These are phyloP conservation scores for Serranus cabrilla DNA, from an alignment of 2,797 vertebrate genomes.

Conservation along the genomic window DNA sequence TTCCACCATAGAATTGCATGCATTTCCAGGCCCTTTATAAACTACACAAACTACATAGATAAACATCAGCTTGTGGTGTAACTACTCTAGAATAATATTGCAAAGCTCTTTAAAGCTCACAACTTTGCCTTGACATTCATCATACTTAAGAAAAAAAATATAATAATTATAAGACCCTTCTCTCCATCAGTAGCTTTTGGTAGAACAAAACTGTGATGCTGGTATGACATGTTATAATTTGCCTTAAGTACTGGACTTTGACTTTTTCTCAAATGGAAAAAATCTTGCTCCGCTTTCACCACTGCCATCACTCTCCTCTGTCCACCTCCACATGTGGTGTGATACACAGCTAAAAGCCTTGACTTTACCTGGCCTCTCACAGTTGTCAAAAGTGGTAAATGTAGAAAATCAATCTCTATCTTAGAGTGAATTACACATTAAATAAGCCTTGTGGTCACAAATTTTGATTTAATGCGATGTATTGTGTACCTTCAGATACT, in stretches of 20 bases:
- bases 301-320: background rate
- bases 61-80: background rate
- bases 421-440: background rate
- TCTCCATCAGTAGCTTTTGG: conserved; percentile 1
- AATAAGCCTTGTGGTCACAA: conserved; percentile 2
- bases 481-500: too few relatives aligned
- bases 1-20: background rate
- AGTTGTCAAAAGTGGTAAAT: conserved; percentile 18
- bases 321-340: conserved; percentile 2
- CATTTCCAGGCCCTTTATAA: too few relatives aligned
- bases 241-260: conserved; percentile 9
- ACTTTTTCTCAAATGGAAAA: conserved; percentile 14
- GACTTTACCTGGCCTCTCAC: conserved; percentile 14
- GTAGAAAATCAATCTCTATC: conserved; percentile 5
- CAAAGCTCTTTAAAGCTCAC: background rate
- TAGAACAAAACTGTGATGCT: background rate
- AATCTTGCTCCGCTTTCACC: background rate
- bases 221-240: conserved; percentile 16
- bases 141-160: background rate
- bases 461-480: background rate
- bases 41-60: background rate
- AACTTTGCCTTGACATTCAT: background rate
- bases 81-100: too few relatives aligned
- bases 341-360: background rate
- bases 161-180: too few relatives aligned